Evolutionary conservation across 2,113 vertebrate species (phyloP).

Genomic region (Anhinga rufa): DNA sequence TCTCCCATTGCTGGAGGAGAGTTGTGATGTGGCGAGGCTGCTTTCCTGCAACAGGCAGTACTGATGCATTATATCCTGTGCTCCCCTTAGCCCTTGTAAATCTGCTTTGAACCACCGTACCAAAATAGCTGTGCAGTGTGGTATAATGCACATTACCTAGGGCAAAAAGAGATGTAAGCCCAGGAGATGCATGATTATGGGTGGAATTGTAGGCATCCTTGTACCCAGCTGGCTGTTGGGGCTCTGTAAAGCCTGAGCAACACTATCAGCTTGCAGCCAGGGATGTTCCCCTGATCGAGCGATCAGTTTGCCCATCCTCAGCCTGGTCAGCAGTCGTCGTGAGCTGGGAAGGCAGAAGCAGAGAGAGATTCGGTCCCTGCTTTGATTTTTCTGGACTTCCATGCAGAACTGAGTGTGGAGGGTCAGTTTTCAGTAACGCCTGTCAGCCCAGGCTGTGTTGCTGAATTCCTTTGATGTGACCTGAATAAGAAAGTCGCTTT

Average conservation of each 20-base stretch:
- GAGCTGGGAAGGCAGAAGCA: neutral
- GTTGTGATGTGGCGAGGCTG: neutral
- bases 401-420: neutral
- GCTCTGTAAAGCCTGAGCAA: neutral
- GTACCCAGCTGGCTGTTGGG: neutral
- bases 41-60: neutral
- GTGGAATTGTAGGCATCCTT: neutral
- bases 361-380: neutral
- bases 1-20: neutral
- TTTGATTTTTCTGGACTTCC: neutral
- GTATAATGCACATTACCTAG: neutral
- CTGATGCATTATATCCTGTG: neutral
- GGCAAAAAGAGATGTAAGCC: neutral
- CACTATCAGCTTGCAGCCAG: neutral
- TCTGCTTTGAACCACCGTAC: neutral
- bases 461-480: neutral
- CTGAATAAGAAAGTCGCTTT: neutral
- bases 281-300: neutral
- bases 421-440: neutral
- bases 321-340: rapidly evolving
- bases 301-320: neutral
- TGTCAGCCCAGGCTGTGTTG: neutral
- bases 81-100: neutral
- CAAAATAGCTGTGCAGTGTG: neutral
- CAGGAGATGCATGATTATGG: neutral